Evolutionary conservation across 2,797 vertebrate genomes (phyloP).

Genomic region (Acestrorhynchus altus): DNA sequence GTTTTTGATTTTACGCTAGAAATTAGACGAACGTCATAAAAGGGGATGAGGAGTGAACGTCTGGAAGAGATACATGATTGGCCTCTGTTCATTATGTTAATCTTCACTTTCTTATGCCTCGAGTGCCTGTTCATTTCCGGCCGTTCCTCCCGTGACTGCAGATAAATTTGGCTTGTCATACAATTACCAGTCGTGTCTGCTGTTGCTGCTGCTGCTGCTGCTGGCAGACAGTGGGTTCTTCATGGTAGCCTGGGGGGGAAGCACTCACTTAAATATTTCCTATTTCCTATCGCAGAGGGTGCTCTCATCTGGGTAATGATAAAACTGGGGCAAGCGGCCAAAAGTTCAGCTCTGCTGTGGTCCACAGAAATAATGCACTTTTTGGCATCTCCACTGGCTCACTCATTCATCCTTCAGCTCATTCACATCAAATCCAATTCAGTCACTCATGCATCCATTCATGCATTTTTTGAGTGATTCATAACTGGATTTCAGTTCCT

Average conservation of each 20-base stretch:
- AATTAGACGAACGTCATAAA: background rate
- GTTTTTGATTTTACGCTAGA: background rate
- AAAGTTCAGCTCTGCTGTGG: background rate
- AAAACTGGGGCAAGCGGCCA: conserved; percentile 35
- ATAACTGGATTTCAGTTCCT: conserved; percentile 34
- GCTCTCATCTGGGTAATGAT: conserved; percentile 40
- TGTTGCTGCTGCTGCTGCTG: conserved; percentile 35
- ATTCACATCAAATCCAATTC: background rate
- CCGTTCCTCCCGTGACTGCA: conserved; percentile 42
- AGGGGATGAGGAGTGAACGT: background rate
- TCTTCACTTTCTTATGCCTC: conserved; percentile 37
- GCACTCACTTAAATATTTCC: conserved; percentile 52
- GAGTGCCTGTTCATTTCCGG: conserved; percentile 64
- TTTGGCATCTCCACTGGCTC: background rate
- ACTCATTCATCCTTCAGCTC: conserved; percentile 24
- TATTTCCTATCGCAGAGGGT: conserved; percentile 12
- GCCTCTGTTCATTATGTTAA: conserved; percentile 18
- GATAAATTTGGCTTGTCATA: conserved; percentile 63
- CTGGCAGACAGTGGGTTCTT: conserved; percentile 58
- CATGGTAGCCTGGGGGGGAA: conserved; percentile 54
- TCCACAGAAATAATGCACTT: conserved; percentile 5
- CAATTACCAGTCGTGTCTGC: conserved; percentile 63
- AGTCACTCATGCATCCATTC: conserved; percentile 33
- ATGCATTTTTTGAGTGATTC: conserved; percentile 37
- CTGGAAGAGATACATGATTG: background rate